Evolutionary conservation across 37 sponge, comb jelly and placozoan genomes (phyloP), one percentile per base, ranked within the genome.

Genomic region (Spongilla lacustris): DNA sequence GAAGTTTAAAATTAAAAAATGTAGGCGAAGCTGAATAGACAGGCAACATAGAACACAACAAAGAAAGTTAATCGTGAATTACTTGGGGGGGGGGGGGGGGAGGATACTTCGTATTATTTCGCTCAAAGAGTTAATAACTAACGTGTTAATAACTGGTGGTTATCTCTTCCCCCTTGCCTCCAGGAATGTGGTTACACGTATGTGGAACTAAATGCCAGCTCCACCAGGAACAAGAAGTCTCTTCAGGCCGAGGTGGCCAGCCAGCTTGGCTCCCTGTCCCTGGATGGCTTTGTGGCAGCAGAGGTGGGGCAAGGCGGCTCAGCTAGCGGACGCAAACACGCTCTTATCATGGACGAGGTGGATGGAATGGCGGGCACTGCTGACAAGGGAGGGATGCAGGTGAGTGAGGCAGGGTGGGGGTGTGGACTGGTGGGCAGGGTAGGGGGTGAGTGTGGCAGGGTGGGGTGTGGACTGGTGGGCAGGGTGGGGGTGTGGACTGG

Each of bases 331-430:
- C 73, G 49, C 66, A 87, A 82, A 38, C 96, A 95, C 81, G 98
- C 85, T 25, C 87, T 99, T 34, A 92, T 97, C 23, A 99, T 97
- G 99, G 99, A 97, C 69, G 98, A 97, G 71, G 99, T 99, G 17
- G 99, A 99, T 84, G 99, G 99, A 28, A 99, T 97, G 99, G 90
- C 94, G n/a, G 99, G 99, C 0, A 97, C 95, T 86, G 99, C 95
- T 28, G 99, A 99, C 71, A 89, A 97, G 30, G 98, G 98, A 32
- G 99, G 98, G 26, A 83, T 96, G 13, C 91, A 91, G 85, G 92
- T 93, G 37, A 24, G 87, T 48, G 73, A 0, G n/a, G n/a, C n/a
- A n/a, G n/a, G n/a, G 29, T 58, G 32, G 41, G 58, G 23, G 37
- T n/a, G 46, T 46, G 46, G 4, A 8, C 46, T 10, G 46, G 46